phyloP scores from a whole-genome alignment of 2,888 invertebrate species.

The Endomychus coccineus region DNA sequence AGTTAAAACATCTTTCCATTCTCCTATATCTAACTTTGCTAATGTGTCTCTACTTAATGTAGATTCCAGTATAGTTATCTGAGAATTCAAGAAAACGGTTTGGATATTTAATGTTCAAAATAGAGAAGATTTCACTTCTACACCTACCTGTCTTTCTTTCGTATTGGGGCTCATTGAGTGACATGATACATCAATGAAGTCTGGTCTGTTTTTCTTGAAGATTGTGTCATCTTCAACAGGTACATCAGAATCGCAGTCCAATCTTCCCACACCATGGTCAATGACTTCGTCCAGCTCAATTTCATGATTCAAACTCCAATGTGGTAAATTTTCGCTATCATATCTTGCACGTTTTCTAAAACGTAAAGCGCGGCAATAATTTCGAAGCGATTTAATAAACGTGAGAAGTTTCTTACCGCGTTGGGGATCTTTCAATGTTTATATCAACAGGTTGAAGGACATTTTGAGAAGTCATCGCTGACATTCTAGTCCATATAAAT shows the following conservation, averaged over 20 bases:
- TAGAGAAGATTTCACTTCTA: neutral
- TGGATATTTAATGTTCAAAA: constrained; percentile 1
- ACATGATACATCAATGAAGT: constrained; percentile 30
- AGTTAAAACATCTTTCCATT: constrained; percentile 31
- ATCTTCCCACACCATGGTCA: constrained; percentile 55
- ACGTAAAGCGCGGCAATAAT: constrained; percentile 8
- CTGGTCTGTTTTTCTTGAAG: constrained; percentile 26
- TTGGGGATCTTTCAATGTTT: constrained; percentile 33
- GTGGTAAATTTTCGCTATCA: constrained; percentile 25
- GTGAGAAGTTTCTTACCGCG: constrained; percentile 27
- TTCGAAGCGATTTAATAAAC: constrained; percentile 5
- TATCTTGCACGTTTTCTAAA: constrained; percentile 38
- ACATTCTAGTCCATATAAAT: constrained; percentile 11
- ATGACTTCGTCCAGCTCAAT: constrained; percentile 47
- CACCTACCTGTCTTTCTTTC: constrained; percentile 28
- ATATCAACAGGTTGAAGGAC: constrained; percentile 32
- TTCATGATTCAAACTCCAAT: constrained; percentile 36
- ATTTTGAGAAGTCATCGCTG: constrained; percentile 27
- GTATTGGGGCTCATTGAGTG: constrained; percentile 30
- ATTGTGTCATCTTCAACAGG: constrained; percentile 28
- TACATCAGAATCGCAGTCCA: constrained; percentile 40
- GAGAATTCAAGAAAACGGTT: constrained; percentile 16
- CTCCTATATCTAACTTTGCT: constrained; percentile 31
- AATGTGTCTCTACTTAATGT: constrained; percentile 35
- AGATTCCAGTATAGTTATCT: constrained; percentile 35